Evolutionary conservation across 35 echinoderm and acorn worm species (phyloP).

Genomic region (Lytechinus variegatus): DNA sequence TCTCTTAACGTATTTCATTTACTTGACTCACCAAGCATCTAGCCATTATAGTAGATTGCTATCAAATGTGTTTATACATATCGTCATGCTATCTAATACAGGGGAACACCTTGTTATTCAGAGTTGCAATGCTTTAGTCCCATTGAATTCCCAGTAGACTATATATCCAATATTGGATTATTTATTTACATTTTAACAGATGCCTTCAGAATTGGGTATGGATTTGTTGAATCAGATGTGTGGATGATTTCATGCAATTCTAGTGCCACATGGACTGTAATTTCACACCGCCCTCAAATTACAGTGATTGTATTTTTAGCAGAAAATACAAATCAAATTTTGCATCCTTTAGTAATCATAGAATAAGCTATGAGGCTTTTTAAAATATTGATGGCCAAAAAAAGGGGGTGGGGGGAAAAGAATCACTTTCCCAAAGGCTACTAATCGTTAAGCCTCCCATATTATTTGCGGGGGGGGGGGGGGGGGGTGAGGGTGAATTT

Average conservation of each 20-base stretch:
- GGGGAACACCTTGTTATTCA: neutral
- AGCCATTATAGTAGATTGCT: too few species aligned
- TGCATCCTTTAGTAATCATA: neutral
- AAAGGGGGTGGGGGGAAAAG: too few species aligned
- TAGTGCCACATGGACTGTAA: neutral
- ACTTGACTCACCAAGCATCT: too few species aligned
- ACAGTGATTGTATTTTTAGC: neutral
- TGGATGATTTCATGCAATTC: neutral
- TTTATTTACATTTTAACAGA: slow-evolving; percentile 6
- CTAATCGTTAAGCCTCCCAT: too few species aligned
- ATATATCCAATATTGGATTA: neutral
- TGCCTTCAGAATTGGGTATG: neutral
- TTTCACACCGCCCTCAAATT: neutral
- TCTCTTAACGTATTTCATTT: too few species aligned
- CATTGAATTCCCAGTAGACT: neutral
- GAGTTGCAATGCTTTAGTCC: neutral
- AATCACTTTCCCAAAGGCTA: too few species aligned
- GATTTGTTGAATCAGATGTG: slow-evolving; percentile 33
- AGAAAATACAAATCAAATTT: neutral
- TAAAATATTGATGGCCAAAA: neutral
- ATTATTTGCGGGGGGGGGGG: too few species aligned
- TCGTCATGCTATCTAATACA: neutral
- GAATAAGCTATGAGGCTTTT: neutral
- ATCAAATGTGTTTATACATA: neutral
- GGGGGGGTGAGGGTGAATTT: too few species aligned